Conservation (phyloP, 1,140 invertebrate species). For the Bombus impatiens region DNA sequence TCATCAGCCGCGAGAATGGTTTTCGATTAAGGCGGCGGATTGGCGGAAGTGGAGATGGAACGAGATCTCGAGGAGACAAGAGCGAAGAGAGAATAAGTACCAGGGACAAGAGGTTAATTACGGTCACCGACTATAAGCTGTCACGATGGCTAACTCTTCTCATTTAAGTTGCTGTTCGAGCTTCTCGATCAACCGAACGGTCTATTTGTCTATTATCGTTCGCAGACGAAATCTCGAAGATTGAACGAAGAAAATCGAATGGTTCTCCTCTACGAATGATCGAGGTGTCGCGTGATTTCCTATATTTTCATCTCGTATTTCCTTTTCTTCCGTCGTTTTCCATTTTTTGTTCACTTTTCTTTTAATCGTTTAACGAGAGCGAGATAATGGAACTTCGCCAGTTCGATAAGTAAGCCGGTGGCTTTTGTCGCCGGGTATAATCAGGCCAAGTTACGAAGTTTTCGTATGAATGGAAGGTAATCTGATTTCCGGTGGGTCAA, state of each 20-base stretch:
- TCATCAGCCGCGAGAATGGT: slow-evolving; percentile 69
- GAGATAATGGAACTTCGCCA: not conserved
- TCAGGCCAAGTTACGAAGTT: not conserved
- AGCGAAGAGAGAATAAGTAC: slow-evolving; percentile 57
- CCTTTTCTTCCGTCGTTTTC: no score
- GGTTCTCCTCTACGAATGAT: no score
- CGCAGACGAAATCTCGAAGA: not conserved
- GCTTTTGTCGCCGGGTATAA: slow-evolving; percentile 7
- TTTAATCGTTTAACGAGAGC: not conserved
- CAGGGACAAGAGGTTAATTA: slow-evolving; percentile 69
- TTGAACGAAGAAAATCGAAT: not conserved
- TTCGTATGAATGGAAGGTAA: slow-evolving; percentile 45
- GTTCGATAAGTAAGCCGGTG: not conserved
- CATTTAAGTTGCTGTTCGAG: slow-evolving; percentile 58
- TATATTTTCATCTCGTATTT: not conserved
- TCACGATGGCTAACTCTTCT: slow-evolving; percentile 63
- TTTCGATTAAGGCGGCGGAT: slow-evolving; percentile 65
- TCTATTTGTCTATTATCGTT: slow-evolving; percentile 51
- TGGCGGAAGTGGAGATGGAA: slow-evolving; percentile 57
- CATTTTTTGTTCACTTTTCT: not conserved
- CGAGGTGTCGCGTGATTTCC: not conserved
- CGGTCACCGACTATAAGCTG: slow-evolving; percentile 61
- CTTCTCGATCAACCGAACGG: slow-evolving; percentile 53
- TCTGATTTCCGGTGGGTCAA: slow-evolving; percentile 40
- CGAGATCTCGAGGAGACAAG: slow-evolving; percentile 55